Evolutionary conservation across 2,797 vertebrate species (phyloP).

Genomic region (Hipposideros larvatus): DNA sequence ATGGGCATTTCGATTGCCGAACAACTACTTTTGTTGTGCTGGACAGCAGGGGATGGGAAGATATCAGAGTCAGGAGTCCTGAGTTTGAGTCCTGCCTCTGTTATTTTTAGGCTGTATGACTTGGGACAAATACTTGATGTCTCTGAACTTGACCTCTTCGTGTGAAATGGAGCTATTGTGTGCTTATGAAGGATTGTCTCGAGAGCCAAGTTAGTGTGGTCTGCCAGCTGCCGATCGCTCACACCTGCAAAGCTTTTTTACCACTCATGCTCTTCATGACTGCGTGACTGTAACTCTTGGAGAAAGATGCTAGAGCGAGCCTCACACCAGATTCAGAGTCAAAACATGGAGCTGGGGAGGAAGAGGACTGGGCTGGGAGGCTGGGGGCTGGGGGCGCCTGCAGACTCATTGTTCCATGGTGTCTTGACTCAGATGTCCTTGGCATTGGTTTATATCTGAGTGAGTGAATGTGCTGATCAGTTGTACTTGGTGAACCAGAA

Average conservation of each 20-base stretch:
- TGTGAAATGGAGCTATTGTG: background rate
- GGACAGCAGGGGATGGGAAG: background rate
- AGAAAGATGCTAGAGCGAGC: slow-evolving; percentile 28
- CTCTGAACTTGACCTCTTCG: background rate
- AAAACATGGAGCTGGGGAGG: background rate
- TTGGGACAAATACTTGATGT: background rate
- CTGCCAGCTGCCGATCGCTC: rapidly evolving
- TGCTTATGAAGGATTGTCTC: background rate
- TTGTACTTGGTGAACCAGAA: slow-evolving; percentile 62
- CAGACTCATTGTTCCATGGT: background rate
- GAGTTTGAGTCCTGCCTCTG: background rate
- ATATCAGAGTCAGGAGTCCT: background rate
- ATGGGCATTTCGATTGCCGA: too few species aligned
- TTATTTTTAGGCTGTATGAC: background rate
- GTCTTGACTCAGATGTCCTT: slow-evolving; percentile 17
- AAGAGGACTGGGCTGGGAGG: background rate
- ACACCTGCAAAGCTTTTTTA: background rate
- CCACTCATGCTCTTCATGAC: background rate
- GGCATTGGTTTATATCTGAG: slow-evolving; percentile 7
- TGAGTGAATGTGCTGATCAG: slow-evolving; percentile 27
- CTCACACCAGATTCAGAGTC: slow-evolving; percentile 51
- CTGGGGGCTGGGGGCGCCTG: background rate
- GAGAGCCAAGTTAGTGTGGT: background rate
- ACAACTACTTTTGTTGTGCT: background rate
- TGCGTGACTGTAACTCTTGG: background rate